Evolutionary conservation across 2,888 invertebrate species (phyloP).

Genomic region (Campoplex nolae): DNA sequence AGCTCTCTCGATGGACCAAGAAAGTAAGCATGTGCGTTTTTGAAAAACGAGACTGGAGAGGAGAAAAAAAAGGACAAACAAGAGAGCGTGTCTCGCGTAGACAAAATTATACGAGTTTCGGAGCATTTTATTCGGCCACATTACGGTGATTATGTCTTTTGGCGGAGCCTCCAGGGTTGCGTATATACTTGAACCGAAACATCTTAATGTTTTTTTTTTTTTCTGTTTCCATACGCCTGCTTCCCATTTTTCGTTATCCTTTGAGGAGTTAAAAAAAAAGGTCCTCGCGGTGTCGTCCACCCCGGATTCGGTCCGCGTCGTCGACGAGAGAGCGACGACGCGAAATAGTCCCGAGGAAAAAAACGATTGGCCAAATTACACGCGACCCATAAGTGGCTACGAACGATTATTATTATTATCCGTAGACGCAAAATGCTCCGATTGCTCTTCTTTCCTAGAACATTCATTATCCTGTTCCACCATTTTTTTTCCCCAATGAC

Average conservation of each 20-base stretch:
- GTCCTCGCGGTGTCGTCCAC: conserved; percentile 35
- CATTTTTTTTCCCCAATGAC: conserved; percentile 68
- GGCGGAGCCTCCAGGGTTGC: conserved; percentile 69
- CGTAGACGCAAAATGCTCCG: conserved; percentile 67
- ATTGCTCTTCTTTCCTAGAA: conserved; percentile 78
- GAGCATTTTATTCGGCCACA: conserved; percentile 72
- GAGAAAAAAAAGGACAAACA: conserved; percentile 7
- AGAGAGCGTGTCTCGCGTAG: conserved; percentile 63
- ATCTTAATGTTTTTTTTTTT: conserved; percentile 45
- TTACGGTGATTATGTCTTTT: conserved; percentile 73
- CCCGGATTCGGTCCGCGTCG: conserved; percentile 39
- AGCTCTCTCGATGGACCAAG: neutral
- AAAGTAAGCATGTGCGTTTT: conserved; percentile 28
- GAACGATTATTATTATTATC: conserved; percentile 82
- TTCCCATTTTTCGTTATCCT: neutral
- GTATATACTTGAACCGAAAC: conserved; percentile 50
- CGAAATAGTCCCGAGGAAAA: conserved; percentile 77
- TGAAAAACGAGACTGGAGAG: neutral
- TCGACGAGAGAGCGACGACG: conserved; percentile 31
- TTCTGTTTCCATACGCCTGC: neutral
- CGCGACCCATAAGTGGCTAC: conserved; percentile 80
- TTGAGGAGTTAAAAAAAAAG: neutral
- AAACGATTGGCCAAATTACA: conserved; percentile 76
- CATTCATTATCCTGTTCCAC: conserved; percentile 74
- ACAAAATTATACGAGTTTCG: conserved; percentile 74